Evolutionary conservation across 2,113 vertebrate genomes (phyloP), one percentile per base, ranked within the genome.

Genomic region (Balaenoptera acutorostrata): DNA sequence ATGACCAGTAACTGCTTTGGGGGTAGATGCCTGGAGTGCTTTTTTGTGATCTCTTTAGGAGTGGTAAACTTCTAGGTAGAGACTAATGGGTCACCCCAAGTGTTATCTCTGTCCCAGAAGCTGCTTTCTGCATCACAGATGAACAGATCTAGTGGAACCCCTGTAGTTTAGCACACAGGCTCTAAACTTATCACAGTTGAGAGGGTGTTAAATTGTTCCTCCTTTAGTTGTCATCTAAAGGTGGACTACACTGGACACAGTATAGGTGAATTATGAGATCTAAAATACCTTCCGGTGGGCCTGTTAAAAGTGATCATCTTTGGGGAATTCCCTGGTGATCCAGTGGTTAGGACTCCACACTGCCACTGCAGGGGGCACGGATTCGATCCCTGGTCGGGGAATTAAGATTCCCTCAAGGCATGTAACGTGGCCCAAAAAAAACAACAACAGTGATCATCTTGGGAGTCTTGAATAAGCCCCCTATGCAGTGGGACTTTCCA

Each of bases 231-330:
- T 77, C 23, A 33, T 59, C 64, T 85, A n/a, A 52, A 52, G 74
- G 21, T 52, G 46, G 46, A 77, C 74, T n/a, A 52, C 74, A 52
- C 74, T 82, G 39, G 66, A 33, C 36, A 85, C 20, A 39, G 5
- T 77, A 20, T 64, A 88, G 78, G 44, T 90, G 39, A 91, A 81
- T 96, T 92, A 87, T 9, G 95, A 94, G 46, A 88, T 49, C 39
- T 85, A 18, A 68, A 87, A 69, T 57, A 77, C 20, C 57, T 95
- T 13, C 13, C 46, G 31, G 21, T 77, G 39, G 77, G 25, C 15
- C 52, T 91, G 0, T 83, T 77, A 57, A 74, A 89, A 75, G 29
- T 55, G 20, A 75, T 80, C 31, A 21, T 21, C 17, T 77, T 77
- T 49, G 44, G 74, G 71, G 44, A 52, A 31, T 77, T 77, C 74